These are phyloP conservation scores for Ceraclea dissimilis DNA, from an alignment of 2,888 invertebrate genomes.

Conservation along the genomic window DNA sequence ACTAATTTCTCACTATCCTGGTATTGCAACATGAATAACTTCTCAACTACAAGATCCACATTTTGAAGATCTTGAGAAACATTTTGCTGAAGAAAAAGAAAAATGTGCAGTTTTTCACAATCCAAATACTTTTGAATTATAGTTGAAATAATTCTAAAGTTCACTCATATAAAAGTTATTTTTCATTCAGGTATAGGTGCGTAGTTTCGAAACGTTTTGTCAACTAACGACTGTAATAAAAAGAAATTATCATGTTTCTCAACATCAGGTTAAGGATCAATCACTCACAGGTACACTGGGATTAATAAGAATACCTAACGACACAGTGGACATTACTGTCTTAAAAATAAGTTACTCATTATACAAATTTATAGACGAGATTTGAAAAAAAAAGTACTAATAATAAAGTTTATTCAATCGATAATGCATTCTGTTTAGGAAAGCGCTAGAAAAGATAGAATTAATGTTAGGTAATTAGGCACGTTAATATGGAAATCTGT, in stretches of 20 bases:
- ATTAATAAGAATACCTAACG: neutral
- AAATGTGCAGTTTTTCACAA: no score
- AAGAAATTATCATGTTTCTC: constrained; percentile 3
- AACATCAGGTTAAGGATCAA: neutral
- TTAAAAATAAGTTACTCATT: neutral
- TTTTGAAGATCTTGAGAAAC: no score
- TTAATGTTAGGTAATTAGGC: no score
- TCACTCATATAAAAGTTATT: neutral
- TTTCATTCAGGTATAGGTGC: neutral
- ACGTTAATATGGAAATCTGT: no score
- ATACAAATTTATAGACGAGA: neutral
- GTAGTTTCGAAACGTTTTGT: constrained; percentile 1
- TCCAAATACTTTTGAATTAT: no score
- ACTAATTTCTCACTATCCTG: no score
- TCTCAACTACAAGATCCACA: no score
- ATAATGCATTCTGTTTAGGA: no score
- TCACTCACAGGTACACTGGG: neutral
- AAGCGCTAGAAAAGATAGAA: no score
- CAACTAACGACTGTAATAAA: constrained; percentile 3
- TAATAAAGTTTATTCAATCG: neutral
- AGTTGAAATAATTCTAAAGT: no score
- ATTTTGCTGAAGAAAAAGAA: no score
- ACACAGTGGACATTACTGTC: neutral
- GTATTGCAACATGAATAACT: no score
- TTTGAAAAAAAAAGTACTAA: neutral